Evolutionary conservation across 2,113 vertebrate species (phyloP).

Genomic region (Tragelaphus imberbis): DNA sequence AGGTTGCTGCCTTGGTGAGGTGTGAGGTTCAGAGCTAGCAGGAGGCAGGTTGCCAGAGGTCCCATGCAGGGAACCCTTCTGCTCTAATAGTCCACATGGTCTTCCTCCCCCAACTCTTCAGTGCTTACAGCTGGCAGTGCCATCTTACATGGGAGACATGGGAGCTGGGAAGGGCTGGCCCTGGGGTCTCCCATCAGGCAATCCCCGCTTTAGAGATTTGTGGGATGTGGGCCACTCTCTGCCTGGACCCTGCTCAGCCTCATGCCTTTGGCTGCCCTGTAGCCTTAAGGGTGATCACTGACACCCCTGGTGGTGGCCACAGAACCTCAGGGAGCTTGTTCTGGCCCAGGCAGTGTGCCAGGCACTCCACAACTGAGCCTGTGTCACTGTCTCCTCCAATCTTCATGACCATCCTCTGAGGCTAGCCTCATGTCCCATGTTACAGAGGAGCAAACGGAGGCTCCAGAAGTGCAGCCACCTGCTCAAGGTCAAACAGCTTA

Average conservation of each 20-base stretch:
- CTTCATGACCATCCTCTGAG: neutral
- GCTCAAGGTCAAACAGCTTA: neutral
- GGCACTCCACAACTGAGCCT: neutral
- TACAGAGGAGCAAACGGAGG: neutral
- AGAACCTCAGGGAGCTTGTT: neutral
- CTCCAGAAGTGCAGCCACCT: neutral
- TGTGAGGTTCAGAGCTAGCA: neutral
- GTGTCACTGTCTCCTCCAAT: too few relatives aligned
- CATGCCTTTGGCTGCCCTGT: neutral
- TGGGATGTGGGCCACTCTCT: neutral
- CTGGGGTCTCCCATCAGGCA: neutral
- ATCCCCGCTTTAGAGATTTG: neutral
- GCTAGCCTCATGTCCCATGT: neutral
- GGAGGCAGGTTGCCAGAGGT: neutral
- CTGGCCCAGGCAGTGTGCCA: neutral
- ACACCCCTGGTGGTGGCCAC: too few relatives aligned
- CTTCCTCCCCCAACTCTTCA: neutral
- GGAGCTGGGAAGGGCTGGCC: neutral
- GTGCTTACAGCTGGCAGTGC: neutral
- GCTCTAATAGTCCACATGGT: neutral
- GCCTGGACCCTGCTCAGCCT: neutral
- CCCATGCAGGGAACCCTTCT: neutral
- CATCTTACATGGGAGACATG: neutral
- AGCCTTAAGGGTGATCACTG: neutral
- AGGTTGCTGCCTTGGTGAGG: neutral